Base-by-base conservation (phyloP, 2,888 invertebrate species). In the Gastracanthus pulcherrimus region DNA sequence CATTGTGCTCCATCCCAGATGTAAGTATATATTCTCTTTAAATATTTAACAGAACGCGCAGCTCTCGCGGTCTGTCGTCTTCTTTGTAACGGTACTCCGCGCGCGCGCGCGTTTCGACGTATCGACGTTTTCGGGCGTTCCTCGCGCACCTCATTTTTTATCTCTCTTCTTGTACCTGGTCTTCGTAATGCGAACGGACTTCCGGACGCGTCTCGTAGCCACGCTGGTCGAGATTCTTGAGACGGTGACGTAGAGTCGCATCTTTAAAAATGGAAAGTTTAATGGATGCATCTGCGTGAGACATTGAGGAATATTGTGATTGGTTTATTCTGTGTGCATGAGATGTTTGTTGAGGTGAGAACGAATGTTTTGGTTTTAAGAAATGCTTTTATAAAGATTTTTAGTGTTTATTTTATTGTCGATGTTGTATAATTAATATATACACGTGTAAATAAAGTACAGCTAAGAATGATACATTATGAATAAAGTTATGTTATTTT, bases 31-130 rank as follows among this genome's bases (percentile, higher is more conserved):
- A 72, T 77, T 66, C 86, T 89, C 85, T 89, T 90, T 90, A 89
- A 90, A 90, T 91, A 91, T 91, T 91, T 88, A 91, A 89, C 90
- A 88, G 88, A 31, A n/a, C 31, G 58, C 19, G 31, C 80, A 64
- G 60, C 85, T 82, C 83, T 83, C 72, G 84, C 66, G 83, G 79
- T 82, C 85, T 80, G 85, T 87, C 85, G 83, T 84, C 83, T 85
- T 83, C 69, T 69, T 76, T 85, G n/a, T 88, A 88, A 88, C 88
- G 88, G 88, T 87, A 85, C 64, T 84, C 78, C 29, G 66, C 13
- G 13, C 62, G 55, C 26, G 11, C 2, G 23, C n/a, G n/a, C 26
- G 29, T 60, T 77, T 69, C 23, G 66, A 38, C 34, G 66, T 58
- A 67, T 79, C n/a, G n/a, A 31, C 31, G 62, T 55, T 60, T 76